phyloP scores from a whole-genome alignment of 2,888 invertebrate species.

The Ormia ochracea region DNA sequence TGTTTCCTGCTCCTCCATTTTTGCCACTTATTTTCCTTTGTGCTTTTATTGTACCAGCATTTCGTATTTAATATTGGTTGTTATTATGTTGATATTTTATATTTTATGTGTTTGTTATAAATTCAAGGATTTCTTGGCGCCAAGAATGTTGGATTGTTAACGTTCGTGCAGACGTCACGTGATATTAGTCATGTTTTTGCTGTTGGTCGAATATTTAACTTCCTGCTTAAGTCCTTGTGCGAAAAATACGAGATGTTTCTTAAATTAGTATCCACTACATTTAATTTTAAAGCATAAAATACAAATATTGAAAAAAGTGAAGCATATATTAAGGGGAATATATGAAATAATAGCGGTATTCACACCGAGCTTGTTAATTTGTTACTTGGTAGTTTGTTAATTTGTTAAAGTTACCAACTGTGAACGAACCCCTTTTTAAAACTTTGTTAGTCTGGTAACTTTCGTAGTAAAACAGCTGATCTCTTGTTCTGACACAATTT shows the following conservation, averaged over 20 bases:
- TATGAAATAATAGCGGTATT: no score
- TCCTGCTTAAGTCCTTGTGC: not conserved
- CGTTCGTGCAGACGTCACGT: conserved; percentile 40
- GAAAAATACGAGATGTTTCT: not conserved
- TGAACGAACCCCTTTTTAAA: no score
- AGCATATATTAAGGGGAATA: no score
- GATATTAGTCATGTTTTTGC: conserved; percentile 49
- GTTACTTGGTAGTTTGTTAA: no score
- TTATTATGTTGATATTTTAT: conserved; percentile 47
- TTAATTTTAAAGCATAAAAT: not conserved
- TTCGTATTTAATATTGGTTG: conserved; percentile 22
- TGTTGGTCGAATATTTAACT: not conserved
- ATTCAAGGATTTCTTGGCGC: conserved; percentile 59
- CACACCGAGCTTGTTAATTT: no score
- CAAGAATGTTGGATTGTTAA: conserved; percentile 42
- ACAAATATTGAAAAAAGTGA: no score
- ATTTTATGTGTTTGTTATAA: conserved; percentile 40
- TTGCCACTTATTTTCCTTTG: not conserved
- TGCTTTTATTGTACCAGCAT: not conserved
- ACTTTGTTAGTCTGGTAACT: no score
- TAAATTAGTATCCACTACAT: not conserved
- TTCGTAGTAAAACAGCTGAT: no score
- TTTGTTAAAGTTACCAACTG: no score
- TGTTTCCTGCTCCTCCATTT: not conserved
- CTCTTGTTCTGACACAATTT: no score